Base-by-base conservation (phyloP, 2,797 vertebrate genomes). In the Novumbra hubbsi region DNA sequence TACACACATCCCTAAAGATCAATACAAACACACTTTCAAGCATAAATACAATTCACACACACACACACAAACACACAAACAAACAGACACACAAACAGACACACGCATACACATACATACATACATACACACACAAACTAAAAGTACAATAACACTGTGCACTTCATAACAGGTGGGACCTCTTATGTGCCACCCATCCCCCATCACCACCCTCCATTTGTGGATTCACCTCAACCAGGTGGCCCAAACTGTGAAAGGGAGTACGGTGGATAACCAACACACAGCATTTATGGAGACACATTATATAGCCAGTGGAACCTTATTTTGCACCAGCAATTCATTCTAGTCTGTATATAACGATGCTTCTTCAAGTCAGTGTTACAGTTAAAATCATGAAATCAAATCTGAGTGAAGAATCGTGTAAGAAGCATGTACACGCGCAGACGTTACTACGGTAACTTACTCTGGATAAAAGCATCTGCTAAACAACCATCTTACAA, bases 221-320 rank as follows among this genome's bases (percentile, higher is more conserved):
- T 71, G 74, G 77, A 62, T 75, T 80, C 73, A 76, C 83, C 80
- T 90, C 86, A 90, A 80, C 85, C 91, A 93, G 91, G 86, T 91
- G 90, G 87, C 80, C 81, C 76, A 70, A 38, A 73, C 73, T 79
- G 73, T 85, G 72, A 82, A 71, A 73, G 48, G 80, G 52, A 60
- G 75, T 77, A n/a, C 73, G 3, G 64, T 50, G 14, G 85, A 82
- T 77, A 69, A 72, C 41, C 21, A 60, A 11, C 62, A 67, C 70
- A 76, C 45, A 70, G 67, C 69, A 21, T 41, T 49, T 73, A 62
- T 1, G 55, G 41, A 72, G 30, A 12, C 21, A 52, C 19, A 73
- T 65, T 21, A 64, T 74, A 55, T 57, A 5, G 0, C 41, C 15
- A 49, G 14, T 30, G 16, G 21, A 19, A 14, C 41, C 24, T 19